phyloP scores from a whole-genome alignment of 2,797 vertebrate genomes.

The Anguilla megastoma region DNA sequence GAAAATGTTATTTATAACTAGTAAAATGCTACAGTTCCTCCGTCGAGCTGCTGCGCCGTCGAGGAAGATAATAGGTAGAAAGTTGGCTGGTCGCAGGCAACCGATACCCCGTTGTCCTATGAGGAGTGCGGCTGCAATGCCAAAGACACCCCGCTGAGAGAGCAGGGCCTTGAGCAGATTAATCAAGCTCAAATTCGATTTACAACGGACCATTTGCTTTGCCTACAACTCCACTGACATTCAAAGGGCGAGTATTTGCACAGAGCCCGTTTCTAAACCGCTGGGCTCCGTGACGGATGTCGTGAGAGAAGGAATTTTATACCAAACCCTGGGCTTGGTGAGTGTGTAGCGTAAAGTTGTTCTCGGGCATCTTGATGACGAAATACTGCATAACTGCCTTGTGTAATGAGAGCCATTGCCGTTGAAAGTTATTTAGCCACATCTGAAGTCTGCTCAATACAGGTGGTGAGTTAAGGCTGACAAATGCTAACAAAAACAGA shows the following conservation, averaged over 20 bases:
- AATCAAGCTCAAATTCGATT: constrained; percentile 65
- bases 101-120: constrained; percentile 53
- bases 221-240: constrained; percentile 59
- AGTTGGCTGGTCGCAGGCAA: constrained; percentile 22
- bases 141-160: constrained; percentile 64
- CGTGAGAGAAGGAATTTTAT: constrained; percentile 7
- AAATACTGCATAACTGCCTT: constrained; percentile 42
- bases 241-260: constrained; percentile 51
- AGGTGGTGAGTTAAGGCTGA: neutral
- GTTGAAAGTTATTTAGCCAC: neutral
- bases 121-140: constrained; percentile 59
- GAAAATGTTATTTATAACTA: constrained; percentile 30
- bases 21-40: constrained; percentile 58
- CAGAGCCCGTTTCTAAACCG: constrained; percentile 40
- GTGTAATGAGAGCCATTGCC: neutral
- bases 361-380: constrained; percentile 55
- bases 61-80: constrained; percentile 27
- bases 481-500: neutral
- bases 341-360: constrained; percentile 53
- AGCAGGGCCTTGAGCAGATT: constrained; percentile 63
- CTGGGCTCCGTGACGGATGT: constrained; percentile 31
- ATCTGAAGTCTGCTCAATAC: neutral
- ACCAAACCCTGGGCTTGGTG: constrained; percentile 47
- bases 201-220: constrained; percentile 66
- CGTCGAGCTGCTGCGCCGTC: constrained; percentile 24